phyloP scores from a whole-genome alignment of 1,140 invertebrate genomes.

The Drosophila malerkotliana region DNA sequence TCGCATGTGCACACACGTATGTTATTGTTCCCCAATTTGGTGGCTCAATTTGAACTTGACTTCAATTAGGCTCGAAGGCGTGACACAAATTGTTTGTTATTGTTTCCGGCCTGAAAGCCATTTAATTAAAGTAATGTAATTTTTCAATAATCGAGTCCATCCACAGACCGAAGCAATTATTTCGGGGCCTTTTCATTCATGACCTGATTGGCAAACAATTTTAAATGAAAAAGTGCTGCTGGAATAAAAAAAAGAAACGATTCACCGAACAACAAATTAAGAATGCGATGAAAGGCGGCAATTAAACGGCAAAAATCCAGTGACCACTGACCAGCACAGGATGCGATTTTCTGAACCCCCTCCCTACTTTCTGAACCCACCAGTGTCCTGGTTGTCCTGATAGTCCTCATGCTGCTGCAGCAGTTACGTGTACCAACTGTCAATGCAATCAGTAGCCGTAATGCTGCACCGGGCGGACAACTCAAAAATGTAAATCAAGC shows the following conservation, averaged over 20 bases:
- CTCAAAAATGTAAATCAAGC: conserved; percentile 62
- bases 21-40: conserved; percentile 29
- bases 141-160: conserved; percentile 47
- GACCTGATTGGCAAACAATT: conserved; percentile 50
- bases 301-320: conserved; percentile 57
- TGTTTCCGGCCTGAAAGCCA: conserved; percentile 36
- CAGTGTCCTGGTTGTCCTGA: conserved; percentile 8
- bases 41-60: conserved; percentile 27
- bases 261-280: conserved; percentile 48
- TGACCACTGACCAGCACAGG: conserved; percentile 9
- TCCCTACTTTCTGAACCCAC: background rate
- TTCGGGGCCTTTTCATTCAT: conserved; percentile 25
- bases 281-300: conserved; percentile 50
- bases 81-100: conserved; percentile 30
- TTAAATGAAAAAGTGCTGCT: conserved; percentile 45
- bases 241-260: conserved; percentile 1
- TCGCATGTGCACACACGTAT: conserved; percentile 5
- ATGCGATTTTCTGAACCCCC: conserved; percentile 12
- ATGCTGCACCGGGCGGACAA: conserved; percentile 40
- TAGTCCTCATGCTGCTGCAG: conserved; percentile 24
- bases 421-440: conserved; percentile 52
- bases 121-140: conserved; percentile 50
- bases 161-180: conserved; percentile 36
- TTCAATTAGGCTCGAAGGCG: conserved; percentile 31
- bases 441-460: conserved; percentile 54